Base-by-base conservation (phyloP, 1,140 invertebrate species). In the Pectinophora gossypiella region DNA sequence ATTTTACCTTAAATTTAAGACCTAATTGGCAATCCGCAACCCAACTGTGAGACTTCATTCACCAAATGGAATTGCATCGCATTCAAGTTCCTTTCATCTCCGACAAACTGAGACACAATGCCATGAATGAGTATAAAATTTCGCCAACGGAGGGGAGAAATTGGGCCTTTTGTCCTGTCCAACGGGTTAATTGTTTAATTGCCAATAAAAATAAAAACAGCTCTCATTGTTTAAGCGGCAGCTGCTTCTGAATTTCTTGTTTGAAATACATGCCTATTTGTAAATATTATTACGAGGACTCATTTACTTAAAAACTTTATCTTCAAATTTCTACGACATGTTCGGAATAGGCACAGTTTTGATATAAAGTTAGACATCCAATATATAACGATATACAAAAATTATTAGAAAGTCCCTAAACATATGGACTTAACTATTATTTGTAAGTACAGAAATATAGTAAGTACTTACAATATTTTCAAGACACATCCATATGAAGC, bases 111-210 rank as follows among this genome's bases (percentile, higher is more conserved):
- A 15, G 2, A 15, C 67, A 83, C 71, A 80, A 82, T 75, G 54
- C 64, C 65, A 55, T 76, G 63, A 76, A 85, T 72, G 68, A 67
- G 79, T 79, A 76, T 84, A 84, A 86, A 83, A 84, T 82, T 81
- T 81, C 82, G 72, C 73, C 59, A 52, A 57, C 7, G 60, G 61
- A 74, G 68, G 75, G 71, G 72, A 68, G 61, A 68, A 68, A 67
- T 51, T 47, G 63, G 56, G 45, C 61, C 68, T 69, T 77, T 84
- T 86, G 74, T 84, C 60, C 60, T 54, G 51, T 60, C 63, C 68
- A 79, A 75, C 74, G 72, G 78, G 71, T 80, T 86, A 86, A 86
- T 84, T 84, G 83, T 83, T 84, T 86, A 84, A 86, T 86, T 81
- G 72, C 70, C 70, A 83, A 84, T 86, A 86, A 86, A 83, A 86